Evolutionary conservation across 2,797 vertebrate species (phyloP).

Genomic region (Leptoclinus maculatus): DNA sequence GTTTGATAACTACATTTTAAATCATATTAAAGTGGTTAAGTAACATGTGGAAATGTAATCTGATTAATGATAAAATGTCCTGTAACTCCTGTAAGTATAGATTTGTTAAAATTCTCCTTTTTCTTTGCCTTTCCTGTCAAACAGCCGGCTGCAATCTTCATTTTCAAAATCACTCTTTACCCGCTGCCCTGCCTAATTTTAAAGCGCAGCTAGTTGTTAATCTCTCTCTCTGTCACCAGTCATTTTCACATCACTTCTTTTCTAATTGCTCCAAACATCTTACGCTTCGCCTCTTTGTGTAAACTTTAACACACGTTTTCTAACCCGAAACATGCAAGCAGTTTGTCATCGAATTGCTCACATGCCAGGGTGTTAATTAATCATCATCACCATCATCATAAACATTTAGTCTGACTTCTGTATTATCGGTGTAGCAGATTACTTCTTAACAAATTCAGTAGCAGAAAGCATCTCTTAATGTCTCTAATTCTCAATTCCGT

Average conservation of each 20-base stretch:
- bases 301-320: not conserved
- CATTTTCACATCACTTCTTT: slow-evolving; percentile 39
- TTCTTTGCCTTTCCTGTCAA: not conserved
- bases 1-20: not conserved
- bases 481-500: not conserved
- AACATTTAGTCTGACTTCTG: slow-evolving; percentile 6
- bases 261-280: slow-evolving; percentile 40
- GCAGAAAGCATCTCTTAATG: not conserved
- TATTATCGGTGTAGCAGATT: slow-evolving; percentile 6
- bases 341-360: not conserved
- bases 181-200: slow-evolving; percentile 10
- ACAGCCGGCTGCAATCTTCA: not conserved
- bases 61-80: not conserved
- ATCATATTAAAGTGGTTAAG: not conserved
- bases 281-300: not conserved
- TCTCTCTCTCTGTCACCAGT: slow-evolving; percentile 1
- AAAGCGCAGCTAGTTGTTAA: slow-evolving; percentile 1
- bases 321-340: slow-evolving; percentile 14
- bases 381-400: slow-evolving; percentile 1
- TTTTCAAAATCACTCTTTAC: slow-evolving; percentile 14
- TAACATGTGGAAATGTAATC: not conserved
- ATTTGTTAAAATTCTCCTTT: slow-evolving; percentile 5
- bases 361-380: not conserved
- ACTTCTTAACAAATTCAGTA: not conserved
- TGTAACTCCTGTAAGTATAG: not conserved